phyloP scores from a whole-genome alignment of 2,888 invertebrate species.

The Phaonia tiefii region DNA sequence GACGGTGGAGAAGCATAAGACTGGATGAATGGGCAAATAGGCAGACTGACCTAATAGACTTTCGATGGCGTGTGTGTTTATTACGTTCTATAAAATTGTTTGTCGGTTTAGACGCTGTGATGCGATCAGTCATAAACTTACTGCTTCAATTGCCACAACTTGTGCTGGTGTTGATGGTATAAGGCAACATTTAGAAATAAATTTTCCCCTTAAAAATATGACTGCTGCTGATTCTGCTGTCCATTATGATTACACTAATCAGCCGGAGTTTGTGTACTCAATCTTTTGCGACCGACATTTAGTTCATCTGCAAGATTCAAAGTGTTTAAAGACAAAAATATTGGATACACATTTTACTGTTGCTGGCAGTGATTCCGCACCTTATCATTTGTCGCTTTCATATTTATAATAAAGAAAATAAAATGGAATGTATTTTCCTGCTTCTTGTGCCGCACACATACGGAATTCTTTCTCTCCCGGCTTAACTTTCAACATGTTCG shows the following conservation, averaged over 20 bases:
- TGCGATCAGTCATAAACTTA: slow-evolving; percentile 33
- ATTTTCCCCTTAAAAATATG: too few relatives aligned
- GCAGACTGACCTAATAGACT: slow-evolving; percentile 36
- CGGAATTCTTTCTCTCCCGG: slow-evolving; percentile 49
- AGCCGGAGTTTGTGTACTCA: slow-evolving; percentile 30
- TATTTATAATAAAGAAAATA: slow-evolving; percentile 39
- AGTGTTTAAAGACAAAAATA: slow-evolving; percentile 40
- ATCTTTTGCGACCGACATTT: slow-evolving; percentile 28
- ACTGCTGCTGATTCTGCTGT: slow-evolving; percentile 38
- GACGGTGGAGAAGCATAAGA: not conserved
- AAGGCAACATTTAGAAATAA: too few relatives aligned
- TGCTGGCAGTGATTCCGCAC: slow-evolving; percentile 44
- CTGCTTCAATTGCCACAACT: slow-evolving; percentile 29
- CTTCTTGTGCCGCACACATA: not conserved
- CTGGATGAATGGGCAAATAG: not conserved
- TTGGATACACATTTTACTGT: not conserved
- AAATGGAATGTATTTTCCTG: slow-evolving; percentile 44
- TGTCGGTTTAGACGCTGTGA: slow-evolving; percentile 22
- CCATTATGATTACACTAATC: slow-evolving; percentile 58
- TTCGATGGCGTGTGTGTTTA: slow-evolving; percentile 55
- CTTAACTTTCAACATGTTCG: slow-evolving; percentile 45
- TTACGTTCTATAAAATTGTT: slow-evolving; percentile 44
- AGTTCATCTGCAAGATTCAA: slow-evolving; percentile 33
- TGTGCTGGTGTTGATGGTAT: slow-evolving; percentile 41
- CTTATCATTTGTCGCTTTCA: slow-evolving; percentile 60